Evolutionary conservation across 2,797 vertebrate genomes (phyloP).

Genomic region (Macropus fuliginosus): DNA sequence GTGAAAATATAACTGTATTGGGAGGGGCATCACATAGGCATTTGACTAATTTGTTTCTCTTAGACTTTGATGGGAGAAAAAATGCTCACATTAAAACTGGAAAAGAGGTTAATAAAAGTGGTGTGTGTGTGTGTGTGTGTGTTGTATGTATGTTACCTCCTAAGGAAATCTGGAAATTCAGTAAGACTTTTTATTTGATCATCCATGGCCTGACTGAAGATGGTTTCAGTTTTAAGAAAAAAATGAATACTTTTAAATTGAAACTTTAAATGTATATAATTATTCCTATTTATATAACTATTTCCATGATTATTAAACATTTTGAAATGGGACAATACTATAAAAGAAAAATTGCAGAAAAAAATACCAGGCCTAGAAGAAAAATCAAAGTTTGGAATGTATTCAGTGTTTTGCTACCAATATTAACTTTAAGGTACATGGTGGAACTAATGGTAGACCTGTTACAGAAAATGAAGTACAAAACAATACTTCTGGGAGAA

Average conservation of each 20-base stretch:
- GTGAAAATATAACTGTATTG: not conserved
- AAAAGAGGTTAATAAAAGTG: not conserved
- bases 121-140: too few species aligned
- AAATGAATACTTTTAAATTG: conserved; percentile 33
- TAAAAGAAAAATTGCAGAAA: conserved; percentile 21
- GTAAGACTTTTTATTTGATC: conserved; percentile 44
- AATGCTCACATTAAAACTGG: not conserved
- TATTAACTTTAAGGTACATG: not conserved
- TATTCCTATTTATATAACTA: conserved; percentile 10
- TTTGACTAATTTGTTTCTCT: not conserved
- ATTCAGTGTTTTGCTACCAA: conserved; percentile 38
- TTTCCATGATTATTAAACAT: conserved; percentile 44
- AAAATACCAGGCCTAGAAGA: conserved; percentile 26
- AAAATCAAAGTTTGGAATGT: conserved; percentile 16
- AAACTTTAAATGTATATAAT: conserved; percentile 37
- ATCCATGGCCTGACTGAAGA: conserved; percentile 4
- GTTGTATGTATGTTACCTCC: not conserved
- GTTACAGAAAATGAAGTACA: not conserved
- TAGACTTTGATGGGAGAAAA: not conserved
- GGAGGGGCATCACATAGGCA: not conserved
- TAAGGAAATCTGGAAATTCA: conserved; percentile 30
- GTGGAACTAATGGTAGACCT: not conserved
- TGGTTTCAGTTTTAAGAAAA: conserved; percentile 48
- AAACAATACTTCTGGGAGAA: not conserved
- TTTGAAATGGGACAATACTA: conserved; percentile 5